Base-by-base conservation (phyloP, 2,888 invertebrate genomes). In the Spialia ferax region DNA sequence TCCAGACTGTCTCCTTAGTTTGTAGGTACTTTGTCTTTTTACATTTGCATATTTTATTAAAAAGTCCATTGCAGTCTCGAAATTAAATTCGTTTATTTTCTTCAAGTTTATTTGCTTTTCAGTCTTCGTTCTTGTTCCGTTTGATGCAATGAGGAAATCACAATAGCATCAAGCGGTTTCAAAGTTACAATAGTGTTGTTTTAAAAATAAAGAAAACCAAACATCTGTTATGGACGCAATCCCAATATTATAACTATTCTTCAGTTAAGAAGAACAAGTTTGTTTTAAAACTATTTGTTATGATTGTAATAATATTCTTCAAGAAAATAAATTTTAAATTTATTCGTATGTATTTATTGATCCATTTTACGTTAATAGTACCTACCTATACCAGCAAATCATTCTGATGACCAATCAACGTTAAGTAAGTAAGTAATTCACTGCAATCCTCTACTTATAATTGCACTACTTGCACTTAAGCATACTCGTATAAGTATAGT, bases 31-130 rank as follows among this genome's bases (percentile, higher is more conserved):
- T 64, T 54, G 59, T 54, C 29, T 55, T 55, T 65, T 67, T 42
- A 66, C 67, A 67, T 67, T 67, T 67, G 67, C 61, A 67, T 67
- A 67, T 67, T 67, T 67, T 61, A 67, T 67, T 67, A 67, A 67
- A 67, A 67, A 67, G 67, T 67, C 60, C 60, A 66, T 45, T 66
- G 60, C 60, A 54, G 67, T 67, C 60, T 55, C 23, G 48, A 61
- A 67, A 67, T 67, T 67, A 67, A 67, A 62, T 67, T 55, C 55
- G 23, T 56, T 67, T 62, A 38, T 67, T 67, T 55, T 35, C 55
- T 48, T 61, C 67, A 35, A 67, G 10, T 55, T 67, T 32, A 45
- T 42, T 13, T 26, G 11, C 45, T 32, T 42, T 65, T 59, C 26
- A 42, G 65, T 61, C 22, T 15, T 5, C 15, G 42, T 60, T 45